These are phyloP conservation scores for Notolepis coatsorum DNA, from an alignment of 2,797 vertebrate species.

Conservation along the genomic window DNA sequence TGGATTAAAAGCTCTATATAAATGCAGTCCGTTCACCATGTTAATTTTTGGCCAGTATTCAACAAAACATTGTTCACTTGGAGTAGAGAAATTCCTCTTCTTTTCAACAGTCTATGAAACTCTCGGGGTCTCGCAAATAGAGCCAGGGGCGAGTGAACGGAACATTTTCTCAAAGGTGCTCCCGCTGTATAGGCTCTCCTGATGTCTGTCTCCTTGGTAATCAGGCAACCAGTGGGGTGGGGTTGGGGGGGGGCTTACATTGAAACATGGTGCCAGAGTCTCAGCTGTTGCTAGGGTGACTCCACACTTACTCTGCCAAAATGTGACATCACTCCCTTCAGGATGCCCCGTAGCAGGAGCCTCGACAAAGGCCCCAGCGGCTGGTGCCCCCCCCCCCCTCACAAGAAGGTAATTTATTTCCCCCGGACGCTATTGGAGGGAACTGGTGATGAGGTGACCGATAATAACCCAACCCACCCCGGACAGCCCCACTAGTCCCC, in stretches of 20 bases:
- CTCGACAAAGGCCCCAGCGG: conserved; percentile 42
- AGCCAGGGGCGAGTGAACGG: background rate
- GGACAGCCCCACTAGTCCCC: conserved; percentile 30
- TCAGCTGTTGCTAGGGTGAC: conserved; percentile 78
- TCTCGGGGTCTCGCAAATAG: too few species aligned
- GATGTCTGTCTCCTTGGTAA: conserved; percentile 47
- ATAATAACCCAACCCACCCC: conserved; percentile 30
- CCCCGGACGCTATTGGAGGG: conserved; percentile 29
- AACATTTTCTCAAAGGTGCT: conserved; percentile 8
- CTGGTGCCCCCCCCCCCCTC: background rate
- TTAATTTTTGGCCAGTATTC: too few species aligned
- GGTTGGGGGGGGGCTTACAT: conserved; percentile 45
- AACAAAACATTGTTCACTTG: too few species aligned
- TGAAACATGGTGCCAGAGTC: conserved; percentile 49
- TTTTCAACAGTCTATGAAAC: too few species aligned
- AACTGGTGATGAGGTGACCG: conserved; percentile 45
- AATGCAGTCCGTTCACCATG: too few species aligned
- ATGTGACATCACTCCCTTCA: conserved; percentile 59
- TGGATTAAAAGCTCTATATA: too few species aligned
- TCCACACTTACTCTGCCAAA: conserved; percentile 67
- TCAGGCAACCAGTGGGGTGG: conserved; percentile 38
- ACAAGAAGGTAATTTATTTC: conserved; percentile 46
- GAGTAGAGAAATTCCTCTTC: too few species aligned
- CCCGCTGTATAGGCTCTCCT: conserved; percentile 19
- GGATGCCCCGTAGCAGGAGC: conserved; percentile 43